phyloP scores from a whole-genome alignment of 2,113 vertebrate species.

The Tautogolabrus adspersus region DNA sequence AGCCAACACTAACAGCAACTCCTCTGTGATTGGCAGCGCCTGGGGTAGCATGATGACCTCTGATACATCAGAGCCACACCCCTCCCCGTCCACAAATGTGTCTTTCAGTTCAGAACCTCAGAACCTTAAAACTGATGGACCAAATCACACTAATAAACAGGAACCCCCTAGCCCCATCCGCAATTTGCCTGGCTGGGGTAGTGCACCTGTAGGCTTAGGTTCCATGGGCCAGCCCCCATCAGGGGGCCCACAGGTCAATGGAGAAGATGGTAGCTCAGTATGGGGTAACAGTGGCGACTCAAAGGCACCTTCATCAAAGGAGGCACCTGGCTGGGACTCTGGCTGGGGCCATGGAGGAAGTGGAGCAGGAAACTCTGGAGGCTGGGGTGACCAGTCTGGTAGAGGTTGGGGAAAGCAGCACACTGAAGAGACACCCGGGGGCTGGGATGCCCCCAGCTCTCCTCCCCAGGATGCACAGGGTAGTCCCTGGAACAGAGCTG shows the following conservation, averaged over 20 bases:
- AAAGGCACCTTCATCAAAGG: slow-evolving; percentile 76
- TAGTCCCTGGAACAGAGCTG: slow-evolving; percentile 90
- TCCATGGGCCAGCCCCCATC: slow-evolving; percentile 88
- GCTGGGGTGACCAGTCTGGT: slow-evolving; percentile 76
- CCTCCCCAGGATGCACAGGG: slow-evolving; percentile 79
- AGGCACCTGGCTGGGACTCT: slow-evolving; percentile 88
- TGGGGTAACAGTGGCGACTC: slow-evolving; percentile 92
- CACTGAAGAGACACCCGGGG: slow-evolving; percentile 83
- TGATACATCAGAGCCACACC: slow-evolving; percentile 91
- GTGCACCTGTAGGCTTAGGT: slow-evolving; percentile 88
- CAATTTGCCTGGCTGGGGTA: slow-evolving; percentile 92
- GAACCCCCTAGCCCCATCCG: slow-evolving; percentile 86
- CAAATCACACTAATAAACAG: slow-evolving; percentile 93
- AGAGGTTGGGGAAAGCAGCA: slow-evolving; percentile 88
- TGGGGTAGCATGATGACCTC: slow-evolving; percentile 93
- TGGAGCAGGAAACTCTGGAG: slow-evolving; percentile 86
- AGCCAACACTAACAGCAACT: slow-evolving; percentile 90
- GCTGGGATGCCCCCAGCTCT: slow-evolving; percentile 86
- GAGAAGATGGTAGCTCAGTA: slow-evolving; percentile 87
- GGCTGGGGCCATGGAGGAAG: slow-evolving; percentile 85
- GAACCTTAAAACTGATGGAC: slow-evolving; percentile 99
- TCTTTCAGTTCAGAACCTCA: slow-evolving; percentile 99
- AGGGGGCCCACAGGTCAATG: slow-evolving; percentile 82
- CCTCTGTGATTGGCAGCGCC: slow-evolving; percentile 86
- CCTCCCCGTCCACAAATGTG: slow-evolving; percentile 95